Evolutionary conservation across 2,888 invertebrate genomes (phyloP), one percentile per base, ranked within the genome.

Genomic region (Scaptomyza tumidula): DNA sequence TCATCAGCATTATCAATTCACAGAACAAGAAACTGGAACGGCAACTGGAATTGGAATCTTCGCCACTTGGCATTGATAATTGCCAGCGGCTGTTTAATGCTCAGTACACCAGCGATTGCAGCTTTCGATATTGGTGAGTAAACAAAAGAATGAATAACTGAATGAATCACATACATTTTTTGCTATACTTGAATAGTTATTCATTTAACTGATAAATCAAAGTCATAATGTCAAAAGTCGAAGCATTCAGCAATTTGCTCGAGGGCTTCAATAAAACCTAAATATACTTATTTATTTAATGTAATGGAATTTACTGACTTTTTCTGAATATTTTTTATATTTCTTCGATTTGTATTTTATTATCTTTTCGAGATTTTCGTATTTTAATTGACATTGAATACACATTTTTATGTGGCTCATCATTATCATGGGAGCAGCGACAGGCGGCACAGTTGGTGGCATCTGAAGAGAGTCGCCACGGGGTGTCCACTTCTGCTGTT

Each of bases 81-180:
- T 69, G 78, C 89, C 88, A 83, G 80, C 71, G 79, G 71, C 71
- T 76, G 71, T 64, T 64, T 87, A 75, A 78, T 90, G 78, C 85
- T 89, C 81, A 86, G 80, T 68, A 71, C 83, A 68, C 80, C 87
- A 73, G 68, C 74, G 60, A 78, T 71, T 71, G 72, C 84, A 54
- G 90, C 87, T 60, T 91, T 90, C 80, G 90, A 90, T 78, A 90
- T 91, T 78, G 91, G 90, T 90, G 71, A 91, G 91, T 83, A 41
- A 19, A 54, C 46, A 52, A 48, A 46, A 19, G 39, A 65, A 24
- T 46, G 11, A 35, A 13, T 35, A n/a, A n/a, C n/a, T n/a, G 43
- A 65, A 24, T 46, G 27, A 29, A 29, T 29, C 31, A 31, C 7
- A 9, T 31, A 31, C 39, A 19, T 37, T 57, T 53, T 55, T 6